These are phyloP conservation scores for Xiphophorus hellerii DNA, from an alignment of 2,113 vertebrate genomes.

Conservation along the genomic window DNA sequence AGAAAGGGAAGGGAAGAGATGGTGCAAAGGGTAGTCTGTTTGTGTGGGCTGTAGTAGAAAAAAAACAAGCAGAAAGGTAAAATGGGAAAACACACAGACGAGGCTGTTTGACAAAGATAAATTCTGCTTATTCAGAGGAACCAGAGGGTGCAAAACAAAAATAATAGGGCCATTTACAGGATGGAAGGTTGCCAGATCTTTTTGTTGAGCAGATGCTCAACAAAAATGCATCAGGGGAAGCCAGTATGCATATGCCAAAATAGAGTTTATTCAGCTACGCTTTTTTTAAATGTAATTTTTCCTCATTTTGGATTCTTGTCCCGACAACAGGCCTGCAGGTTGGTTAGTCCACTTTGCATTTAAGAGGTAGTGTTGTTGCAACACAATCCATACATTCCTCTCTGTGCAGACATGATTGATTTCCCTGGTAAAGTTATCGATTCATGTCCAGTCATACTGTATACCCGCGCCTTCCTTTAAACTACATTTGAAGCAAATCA, in stretches of 20 bases:
- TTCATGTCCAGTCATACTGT: slow-evolving; percentile 39
- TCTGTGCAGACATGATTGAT: slow-evolving; percentile 61
- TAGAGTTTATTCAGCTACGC: slow-evolving; percentile 48
- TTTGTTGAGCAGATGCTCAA: slow-evolving; percentile 78
- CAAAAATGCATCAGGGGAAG: slow-evolving; percentile 68
- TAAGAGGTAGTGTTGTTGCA: slow-evolving; percentile 30
- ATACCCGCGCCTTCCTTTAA: slow-evolving; percentile 34
- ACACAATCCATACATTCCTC: slow-evolving; percentile 45
- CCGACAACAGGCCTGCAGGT: slow-evolving; percentile 28
- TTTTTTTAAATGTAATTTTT: not conserved
- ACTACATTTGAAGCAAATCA: slow-evolving; percentile 54
- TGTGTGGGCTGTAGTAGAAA: slow-evolving; percentile 33
- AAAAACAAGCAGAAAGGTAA: slow-evolving; percentile 36
- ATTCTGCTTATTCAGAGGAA: slow-evolving; percentile 83
- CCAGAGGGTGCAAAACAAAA: slow-evolving; percentile 76
- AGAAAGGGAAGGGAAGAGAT: not conserved
- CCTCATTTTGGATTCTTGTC: not conserved
- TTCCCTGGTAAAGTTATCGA: slow-evolving; percentile 52
- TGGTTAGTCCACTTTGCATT: slow-evolving; percentile 34
- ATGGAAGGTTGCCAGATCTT: slow-evolving; percentile 78
- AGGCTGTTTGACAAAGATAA: slow-evolving; percentile 75
- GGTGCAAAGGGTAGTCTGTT: slow-evolving; percentile 1
- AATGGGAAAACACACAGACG: slow-evolving; percentile 61
- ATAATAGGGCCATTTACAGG: slow-evolving; percentile 80
- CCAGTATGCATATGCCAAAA: slow-evolving; percentile 70